Percentiles rank a stretch among this genome's conserved stretches.
Evolutionary conservation across 2,797 vertebrate species (phyloP).

Genomic region (Gallirallus australis): DNA sequence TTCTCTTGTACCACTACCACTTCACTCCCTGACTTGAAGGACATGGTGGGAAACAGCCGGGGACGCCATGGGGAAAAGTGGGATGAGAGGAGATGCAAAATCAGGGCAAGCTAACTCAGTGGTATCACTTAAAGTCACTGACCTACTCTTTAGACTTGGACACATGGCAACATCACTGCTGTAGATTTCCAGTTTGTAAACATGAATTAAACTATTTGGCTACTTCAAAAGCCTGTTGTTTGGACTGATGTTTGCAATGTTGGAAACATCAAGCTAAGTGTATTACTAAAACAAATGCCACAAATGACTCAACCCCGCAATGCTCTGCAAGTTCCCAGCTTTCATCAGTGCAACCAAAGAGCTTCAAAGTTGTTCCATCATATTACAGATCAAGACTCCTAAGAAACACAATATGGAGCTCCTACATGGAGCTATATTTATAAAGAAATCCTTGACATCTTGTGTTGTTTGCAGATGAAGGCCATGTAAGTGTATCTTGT

Average conservation of each 20-base stretch:
- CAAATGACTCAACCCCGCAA: neutral
- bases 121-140: neutral
- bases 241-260: neutral
- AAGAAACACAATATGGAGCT: neutral
- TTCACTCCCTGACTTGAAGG: neutral
- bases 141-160: neutral
- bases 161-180: neutral
- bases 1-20: neutral
- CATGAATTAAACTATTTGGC: neutral
- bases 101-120: neutral
- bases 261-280: neutral
- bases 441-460: neutral
- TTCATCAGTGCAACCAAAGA: neutral
- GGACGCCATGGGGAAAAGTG: neutral
- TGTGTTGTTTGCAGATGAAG: neutral
- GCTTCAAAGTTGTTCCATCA: neutral
- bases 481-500: neutral
- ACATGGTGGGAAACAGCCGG: neutral
- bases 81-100: neutral
- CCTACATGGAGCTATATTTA: neutral
- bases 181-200: neutral
- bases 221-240: slow-evolving; percentile 4
- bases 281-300: neutral
- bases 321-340: neutral
- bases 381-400: neutral